Evolutionary conservation across 2,113 vertebrate genomes (phyloP).

Genomic region (Ceyx melanurus): DNA sequence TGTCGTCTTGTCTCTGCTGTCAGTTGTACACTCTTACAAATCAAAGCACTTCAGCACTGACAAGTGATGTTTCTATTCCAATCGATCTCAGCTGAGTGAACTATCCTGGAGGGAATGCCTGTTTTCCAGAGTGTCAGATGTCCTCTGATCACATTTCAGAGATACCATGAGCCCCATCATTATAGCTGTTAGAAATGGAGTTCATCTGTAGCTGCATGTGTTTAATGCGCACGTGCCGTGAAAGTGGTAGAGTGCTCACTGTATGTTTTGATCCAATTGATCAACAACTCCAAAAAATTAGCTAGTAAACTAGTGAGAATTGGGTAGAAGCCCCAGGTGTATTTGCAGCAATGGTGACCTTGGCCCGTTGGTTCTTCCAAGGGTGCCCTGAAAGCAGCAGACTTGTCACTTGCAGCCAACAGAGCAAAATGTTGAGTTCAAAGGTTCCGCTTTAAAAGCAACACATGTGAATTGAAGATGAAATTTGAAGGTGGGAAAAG

Average conservation of each 20-base stretch:
- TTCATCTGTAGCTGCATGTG: not conserved
- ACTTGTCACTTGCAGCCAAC: not conserved
- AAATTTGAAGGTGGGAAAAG: not conserved
- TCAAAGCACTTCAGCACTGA: conserved; percentile 61
- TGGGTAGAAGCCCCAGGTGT: not conserved
- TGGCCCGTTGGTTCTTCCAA: not conserved
- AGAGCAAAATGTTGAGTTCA: not conserved
- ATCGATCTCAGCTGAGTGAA: conserved; percentile 60
- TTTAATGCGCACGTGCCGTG: not conserved
- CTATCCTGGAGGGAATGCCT: conserved; percentile 50
- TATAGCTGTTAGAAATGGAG: not conserved
- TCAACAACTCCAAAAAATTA: not conserved
- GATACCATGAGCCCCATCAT: conserved; percentile 42
- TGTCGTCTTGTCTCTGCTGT: conserved; percentile 64
- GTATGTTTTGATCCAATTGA: not conserved
- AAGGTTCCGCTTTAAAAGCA: not conserved
- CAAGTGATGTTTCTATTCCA: conserved; percentile 68
- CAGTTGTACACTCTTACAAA: conserved; percentile 60
- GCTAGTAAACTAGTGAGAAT: not conserved
- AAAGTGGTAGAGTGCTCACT: rapidly evolving
- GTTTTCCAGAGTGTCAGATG: conserved; percentile 47
- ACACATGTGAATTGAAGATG: not conserved
- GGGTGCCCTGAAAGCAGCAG: not conserved
- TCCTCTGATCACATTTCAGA: conserved; percentile 41
- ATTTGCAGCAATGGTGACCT: not conserved